Base-by-base conservation (phyloP, 1,140 invertebrate species). In the Pteromalus puparum region DNA sequence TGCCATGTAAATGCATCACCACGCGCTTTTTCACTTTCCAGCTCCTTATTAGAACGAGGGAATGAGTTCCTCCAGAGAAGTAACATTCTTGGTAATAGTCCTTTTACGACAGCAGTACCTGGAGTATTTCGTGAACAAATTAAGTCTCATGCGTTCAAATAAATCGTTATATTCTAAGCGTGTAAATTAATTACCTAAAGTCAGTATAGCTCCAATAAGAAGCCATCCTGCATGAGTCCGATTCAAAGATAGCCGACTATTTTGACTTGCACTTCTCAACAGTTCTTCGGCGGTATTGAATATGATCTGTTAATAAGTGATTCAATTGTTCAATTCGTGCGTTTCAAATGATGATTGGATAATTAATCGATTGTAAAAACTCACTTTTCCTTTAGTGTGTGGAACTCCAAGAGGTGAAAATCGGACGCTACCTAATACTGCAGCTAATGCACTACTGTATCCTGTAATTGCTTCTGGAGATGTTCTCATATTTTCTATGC, bases 1-100 rank as follows among this genome's bases (percentile, higher is more conserved):
- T 99, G 98, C 99, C 99, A 99, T 67, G 99, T 99, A 91, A 99
- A 99, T 0, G 98, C 97, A 94, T 99, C 99, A 10, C 99, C 99
- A 84, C 99, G 95, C 0, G 97, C 97, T 90, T 99, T 99, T 93
- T 99, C 99, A 10, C 97, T 98, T 90, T 99, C 99, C 28, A 99
- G 94, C 92, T 99, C 98, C 90, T 99, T 99, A 42, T 96, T 96
- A 0, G 98, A 99, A 68, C 98, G 94, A 0, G 99, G 99, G 92
- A 99, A 99, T 38, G 98, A 98, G 93, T 99, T 99, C 88, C 98
- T 96, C 99, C 99, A 99, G 4, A 99, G 92, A 5, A 99, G 91
- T 81, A 99, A 91, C 97, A 99, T 98, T 86, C 98, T 94, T 0
- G 98, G 98, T 70, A 99, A 91, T 30, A 99, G 93, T 1, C 97